Percentiles rank a stretch among this genome's conserved stretches.
phyloP scores from a whole-genome alignment of 2,888 invertebrate genomes.

The Pegoplata infirma region DNA sequence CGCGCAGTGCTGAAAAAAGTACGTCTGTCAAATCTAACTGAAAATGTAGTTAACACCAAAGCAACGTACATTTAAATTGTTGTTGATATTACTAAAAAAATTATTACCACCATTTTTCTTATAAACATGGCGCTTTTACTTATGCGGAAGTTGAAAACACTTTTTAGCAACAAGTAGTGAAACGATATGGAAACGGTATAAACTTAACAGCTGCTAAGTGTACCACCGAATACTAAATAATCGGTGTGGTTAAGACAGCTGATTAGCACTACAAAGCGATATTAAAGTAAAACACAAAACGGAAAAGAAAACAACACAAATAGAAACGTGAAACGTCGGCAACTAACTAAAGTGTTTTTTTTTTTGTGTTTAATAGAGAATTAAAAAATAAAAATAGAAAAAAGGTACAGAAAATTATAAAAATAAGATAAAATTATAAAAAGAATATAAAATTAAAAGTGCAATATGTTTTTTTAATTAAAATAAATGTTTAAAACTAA shows the following conservation, averaged over 20 bases:
- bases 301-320: no score
- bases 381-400: background rate
- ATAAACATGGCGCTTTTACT: no score
- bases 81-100: no score
- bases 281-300: background rate
- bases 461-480: background rate
- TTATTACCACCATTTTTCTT: no score
- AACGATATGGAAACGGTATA: background rate
- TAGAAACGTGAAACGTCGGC: constrained; percentile 35
- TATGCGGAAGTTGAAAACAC: no score
- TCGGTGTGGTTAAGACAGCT: background rate
- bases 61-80: no score
- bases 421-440: constrained; percentile 3
- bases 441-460: constrained; percentile 4
- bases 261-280: background rate
- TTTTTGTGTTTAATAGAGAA: background rate
- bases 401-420: background rate
- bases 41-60: no score
- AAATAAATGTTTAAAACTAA: constrained; percentile 5
- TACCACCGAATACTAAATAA: background rate
- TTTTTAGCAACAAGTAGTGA: constrained; percentile 32
- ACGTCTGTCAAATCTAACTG: no score
- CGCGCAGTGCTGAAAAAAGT: no score
- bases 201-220: constrained; percentile 28
- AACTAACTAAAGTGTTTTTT: constrained; percentile 3